A percentile compares a stretch with the other conserved stretches of the same genome.
phyloP scores from a whole-genome alignment of 2,888 invertebrate species.

The Pyrrhia umbra region DNA sequence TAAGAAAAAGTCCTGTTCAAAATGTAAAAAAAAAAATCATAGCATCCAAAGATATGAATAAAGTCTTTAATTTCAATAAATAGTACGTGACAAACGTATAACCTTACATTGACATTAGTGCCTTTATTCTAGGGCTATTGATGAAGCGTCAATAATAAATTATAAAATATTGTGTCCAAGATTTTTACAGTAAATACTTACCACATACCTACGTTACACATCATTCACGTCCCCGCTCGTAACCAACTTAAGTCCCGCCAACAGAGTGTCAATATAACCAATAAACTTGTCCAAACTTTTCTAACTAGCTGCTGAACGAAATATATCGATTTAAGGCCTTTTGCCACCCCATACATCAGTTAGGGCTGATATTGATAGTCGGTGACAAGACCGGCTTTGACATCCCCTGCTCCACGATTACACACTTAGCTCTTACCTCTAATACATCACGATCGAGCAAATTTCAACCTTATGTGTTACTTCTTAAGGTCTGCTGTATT shows the following conservation, averaged over 20 bases:
- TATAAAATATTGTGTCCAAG: not conserved
- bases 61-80: too few relatives aligned
- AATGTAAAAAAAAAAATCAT: too few relatives aligned
- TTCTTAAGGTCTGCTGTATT: slow-evolving; percentile 48
- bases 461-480: slow-evolving; percentile 59
- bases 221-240: too few relatives aligned
- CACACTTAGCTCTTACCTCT: slow-evolving; percentile 50
- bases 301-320: slow-evolving; percentile 84
- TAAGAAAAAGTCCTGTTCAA: too few relatives aligned
- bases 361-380: slow-evolving; percentile 87
- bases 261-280: slow-evolving; percentile 85
- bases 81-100: too few relatives aligned
- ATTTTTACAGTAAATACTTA: too few relatives aligned
- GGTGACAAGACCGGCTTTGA: slow-evolving; percentile 81
- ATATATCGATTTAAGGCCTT: slow-evolving; percentile 87
- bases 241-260: slow-evolving; percentile 69
- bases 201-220: too few relatives aligned
- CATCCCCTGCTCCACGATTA: slow-evolving; percentile 74
- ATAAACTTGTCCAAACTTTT: slow-evolving; percentile 83
- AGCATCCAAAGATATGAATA: too few relatives aligned
- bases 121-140: too few relatives aligned
- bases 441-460: slow-evolving; percentile 14
- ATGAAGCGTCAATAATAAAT: not conserved
- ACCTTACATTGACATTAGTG: too few relatives aligned
- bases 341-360: slow-evolving; percentile 87